These are phyloP conservation scores for Ylistrum balloti DNA, from an alignment of 1,140 invertebrate species.

Conservation along the genomic window DNA sequence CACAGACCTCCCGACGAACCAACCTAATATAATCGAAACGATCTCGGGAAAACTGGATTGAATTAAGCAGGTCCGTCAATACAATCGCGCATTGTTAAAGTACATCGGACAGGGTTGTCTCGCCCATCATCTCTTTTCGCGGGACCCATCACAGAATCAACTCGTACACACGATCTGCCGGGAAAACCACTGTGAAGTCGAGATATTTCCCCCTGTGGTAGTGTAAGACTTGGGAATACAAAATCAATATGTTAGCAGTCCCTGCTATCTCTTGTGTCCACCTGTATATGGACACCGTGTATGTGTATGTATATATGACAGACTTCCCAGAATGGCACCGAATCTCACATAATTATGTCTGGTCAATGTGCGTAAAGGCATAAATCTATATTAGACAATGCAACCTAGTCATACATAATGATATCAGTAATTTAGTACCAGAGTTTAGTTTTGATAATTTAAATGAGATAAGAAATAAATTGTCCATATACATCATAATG, in stretches of 20 bases:
- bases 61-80: neutral
- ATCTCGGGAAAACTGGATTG: neutral
- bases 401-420: too few relatives aligned
- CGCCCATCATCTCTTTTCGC: neutral
- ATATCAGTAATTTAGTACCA: too few relatives aligned
- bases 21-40: neutral
- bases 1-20: neutral
- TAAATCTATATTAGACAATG: too few relatives aligned
- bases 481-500: too few relatives aligned
- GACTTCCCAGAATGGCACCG: neutral
- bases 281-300: neutral
- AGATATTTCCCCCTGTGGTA: neutral
- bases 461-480: too few relatives aligned
- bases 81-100: neutral
- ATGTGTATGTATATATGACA: too few relatives aligned
- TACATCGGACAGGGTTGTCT: neutral
- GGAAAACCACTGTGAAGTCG: neutral
- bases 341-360: neutral
- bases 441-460: too few relatives aligned
- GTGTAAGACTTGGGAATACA: neutral
- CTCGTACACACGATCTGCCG: neutral
- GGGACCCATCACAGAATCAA: neutral
- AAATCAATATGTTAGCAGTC: constrained; percentile 1
- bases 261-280: neutral
- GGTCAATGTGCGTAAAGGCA: neutral